Percentiles rank a stretch among this genome's conserved stretches.
phyloP scores from a whole-genome alignment of 2,888 invertebrate genomes.

The Parascotia fuliginaria region DNA sequence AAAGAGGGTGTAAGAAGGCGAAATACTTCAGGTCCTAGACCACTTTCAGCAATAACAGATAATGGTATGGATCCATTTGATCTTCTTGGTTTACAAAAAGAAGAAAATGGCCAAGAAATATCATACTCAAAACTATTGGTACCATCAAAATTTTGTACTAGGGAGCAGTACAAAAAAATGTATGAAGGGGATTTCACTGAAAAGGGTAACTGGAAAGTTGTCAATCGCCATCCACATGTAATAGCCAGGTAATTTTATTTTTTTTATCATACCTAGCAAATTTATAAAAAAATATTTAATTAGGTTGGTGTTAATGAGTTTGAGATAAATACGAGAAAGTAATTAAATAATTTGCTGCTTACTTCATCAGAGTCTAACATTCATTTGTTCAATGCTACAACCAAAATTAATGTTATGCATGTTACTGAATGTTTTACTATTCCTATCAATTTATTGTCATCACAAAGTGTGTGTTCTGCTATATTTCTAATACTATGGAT shows the following conservation, averaged over 20 bases:
- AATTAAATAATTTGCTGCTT: constrained; percentile 1
- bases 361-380: constrained; percentile 14
- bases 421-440: constrained; percentile 34
- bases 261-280: constrained; percentile 9
- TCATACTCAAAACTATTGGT: constrained; percentile 94
- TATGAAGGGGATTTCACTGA: constrained; percentile 79
- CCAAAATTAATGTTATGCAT: constrained; percentile 33
- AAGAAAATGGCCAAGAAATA: constrained; percentile 95
- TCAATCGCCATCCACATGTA: constrained; percentile 82
- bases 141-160: constrained; percentile 87
- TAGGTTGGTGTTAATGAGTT: not conserved
- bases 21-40: constrained; percentile 93
- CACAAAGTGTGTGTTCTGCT: constrained; percentile 15
- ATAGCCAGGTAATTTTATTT: constrained; percentile 82
- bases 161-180: constrained; percentile 79
- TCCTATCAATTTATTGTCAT: constrained; percentile 14
- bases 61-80: constrained; percentile 94
- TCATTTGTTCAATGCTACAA: not conserved
- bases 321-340: not conserved
- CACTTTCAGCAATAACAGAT: constrained; percentile 93
- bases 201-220: constrained; percentile 73
- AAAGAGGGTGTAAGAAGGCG: constrained; percentile 91
- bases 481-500: constrained; percentile 15
- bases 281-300: too few relatives aligned
- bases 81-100: constrained; percentile 92